Conservation (phyloP, 1,140 invertebrate genomes). For the Glossosoma conforme region DNA sequence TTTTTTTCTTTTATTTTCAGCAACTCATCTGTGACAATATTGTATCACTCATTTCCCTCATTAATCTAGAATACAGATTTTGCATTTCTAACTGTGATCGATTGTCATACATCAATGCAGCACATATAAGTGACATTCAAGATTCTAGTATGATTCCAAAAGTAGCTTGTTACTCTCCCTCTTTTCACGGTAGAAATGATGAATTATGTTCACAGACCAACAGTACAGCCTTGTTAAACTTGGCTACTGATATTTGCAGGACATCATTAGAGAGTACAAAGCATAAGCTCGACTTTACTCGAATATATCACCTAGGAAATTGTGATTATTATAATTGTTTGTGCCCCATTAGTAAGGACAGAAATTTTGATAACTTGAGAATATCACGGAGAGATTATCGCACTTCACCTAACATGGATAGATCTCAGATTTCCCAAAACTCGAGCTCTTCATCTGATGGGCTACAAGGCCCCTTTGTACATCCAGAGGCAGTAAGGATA, state of each 20-base stretch:
- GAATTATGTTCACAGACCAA: not conserved
- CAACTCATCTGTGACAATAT: not conserved
- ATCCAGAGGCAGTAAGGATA: not conserved
- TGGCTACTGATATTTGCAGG: too few relatives aligned
- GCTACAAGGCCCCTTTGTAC: not conserved
- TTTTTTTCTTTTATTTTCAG: not conserved
- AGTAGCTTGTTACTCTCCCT: not conserved
- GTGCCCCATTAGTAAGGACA: not conserved
- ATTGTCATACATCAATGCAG: not conserved
- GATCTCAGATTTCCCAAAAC: not conserved
- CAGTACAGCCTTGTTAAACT: not conserved
- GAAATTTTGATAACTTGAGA: too few relatives aligned
- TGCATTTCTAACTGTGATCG: not conserved
- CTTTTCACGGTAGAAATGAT: not conserved
- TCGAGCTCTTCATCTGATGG: conserved; percentile 1
- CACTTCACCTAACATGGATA: not conserved
- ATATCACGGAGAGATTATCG: not conserved
- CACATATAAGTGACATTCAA: not conserved
- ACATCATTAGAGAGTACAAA: too few relatives aligned
- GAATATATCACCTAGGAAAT: not conserved
- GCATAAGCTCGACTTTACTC: too few relatives aligned
- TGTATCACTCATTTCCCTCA: not conserved
- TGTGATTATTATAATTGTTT: not conserved
- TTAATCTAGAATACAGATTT: not conserved
- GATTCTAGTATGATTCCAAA: not conserved